phyloP scores from a whole-genome alignment of 2,113 vertebrate genomes.

The Todiramphus saurophagus region DNA sequence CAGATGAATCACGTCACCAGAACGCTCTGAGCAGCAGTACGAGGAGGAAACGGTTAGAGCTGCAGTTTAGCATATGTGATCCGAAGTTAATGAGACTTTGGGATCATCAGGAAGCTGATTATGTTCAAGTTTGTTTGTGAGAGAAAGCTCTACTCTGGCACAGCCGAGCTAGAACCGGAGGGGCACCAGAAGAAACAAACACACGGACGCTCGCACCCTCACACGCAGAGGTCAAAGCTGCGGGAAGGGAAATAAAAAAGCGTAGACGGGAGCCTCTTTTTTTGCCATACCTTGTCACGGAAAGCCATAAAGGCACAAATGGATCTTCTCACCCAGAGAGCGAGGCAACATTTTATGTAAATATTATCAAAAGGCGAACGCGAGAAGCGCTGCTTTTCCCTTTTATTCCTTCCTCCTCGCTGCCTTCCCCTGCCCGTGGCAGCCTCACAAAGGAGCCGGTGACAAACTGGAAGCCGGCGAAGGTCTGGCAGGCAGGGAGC shows the following conservation, averaged over 20 bases:
- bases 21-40: not conserved
- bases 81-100: not conserved
- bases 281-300: not conserved
- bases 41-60: not conserved
- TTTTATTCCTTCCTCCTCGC: not conserved
- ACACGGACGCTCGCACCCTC: fast-evolving
- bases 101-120: not conserved
- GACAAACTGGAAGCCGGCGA: not conserved
- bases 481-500: slow-evolving; percentile 55
- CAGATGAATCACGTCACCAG: not conserved
- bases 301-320: not conserved
- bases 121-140: not conserved
- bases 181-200: not conserved
- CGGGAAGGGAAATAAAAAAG: not conserved
- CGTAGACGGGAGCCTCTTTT: not conserved
- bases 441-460: slow-evolving; percentile 71
- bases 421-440: slow-evolving; percentile 4
- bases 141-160: not conserved
- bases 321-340: not conserved
- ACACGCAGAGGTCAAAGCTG: not conserved
- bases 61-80: not conserved
- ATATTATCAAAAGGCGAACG: not conserved
- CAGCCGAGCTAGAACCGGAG: not conserved
- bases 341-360: not conserved
- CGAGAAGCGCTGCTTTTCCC: not conserved